A percentile compares a stretch with the other conserved stretches of the same genome.
phyloP scores from a whole-genome alignment of 2,113 vertebrate species.

The Physeter macrocephalus region DNA sequence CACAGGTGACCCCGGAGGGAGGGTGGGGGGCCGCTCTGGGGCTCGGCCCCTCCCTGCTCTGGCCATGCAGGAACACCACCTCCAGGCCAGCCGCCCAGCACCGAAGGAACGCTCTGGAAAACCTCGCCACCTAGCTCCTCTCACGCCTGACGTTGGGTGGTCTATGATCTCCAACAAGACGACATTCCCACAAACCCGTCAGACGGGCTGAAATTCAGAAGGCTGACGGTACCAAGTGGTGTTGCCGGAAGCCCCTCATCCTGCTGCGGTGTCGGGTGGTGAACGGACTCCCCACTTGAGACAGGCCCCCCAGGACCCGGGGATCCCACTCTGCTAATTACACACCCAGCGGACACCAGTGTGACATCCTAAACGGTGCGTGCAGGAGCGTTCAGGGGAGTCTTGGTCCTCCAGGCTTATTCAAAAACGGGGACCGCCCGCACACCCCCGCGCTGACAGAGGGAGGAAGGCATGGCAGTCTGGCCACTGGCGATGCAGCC shows the following conservation, averaged over 20 bases:
- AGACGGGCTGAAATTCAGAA: background rate
- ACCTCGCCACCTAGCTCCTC: too few species aligned
- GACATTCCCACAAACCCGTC: background rate
- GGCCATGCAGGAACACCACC: accelerated
- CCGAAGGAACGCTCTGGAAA: accelerated
- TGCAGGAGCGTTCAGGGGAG: background rate
- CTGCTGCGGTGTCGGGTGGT: background rate
- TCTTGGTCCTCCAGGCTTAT: background rate
- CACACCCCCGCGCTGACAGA: background rate
- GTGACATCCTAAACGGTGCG: accelerated
- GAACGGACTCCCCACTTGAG: background rate
- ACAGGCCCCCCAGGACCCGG: background rate
- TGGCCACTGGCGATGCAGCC: background rate
- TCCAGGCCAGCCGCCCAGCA: background rate
- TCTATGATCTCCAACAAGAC: background rate
- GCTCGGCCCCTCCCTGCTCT: background rate
- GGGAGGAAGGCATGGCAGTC: accelerated
- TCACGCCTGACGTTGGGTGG: too few species aligned
- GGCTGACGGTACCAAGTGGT: background rate
- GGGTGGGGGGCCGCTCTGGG: accelerated
- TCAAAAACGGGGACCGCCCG: background rate
- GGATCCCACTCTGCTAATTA: background rate
- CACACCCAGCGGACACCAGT: accelerated
- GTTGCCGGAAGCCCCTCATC: accelerated
- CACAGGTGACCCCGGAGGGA: accelerated